Base-by-base conservation (phyloP, 2,888 invertebrate species). In the Tethea ocularis region DNA sequence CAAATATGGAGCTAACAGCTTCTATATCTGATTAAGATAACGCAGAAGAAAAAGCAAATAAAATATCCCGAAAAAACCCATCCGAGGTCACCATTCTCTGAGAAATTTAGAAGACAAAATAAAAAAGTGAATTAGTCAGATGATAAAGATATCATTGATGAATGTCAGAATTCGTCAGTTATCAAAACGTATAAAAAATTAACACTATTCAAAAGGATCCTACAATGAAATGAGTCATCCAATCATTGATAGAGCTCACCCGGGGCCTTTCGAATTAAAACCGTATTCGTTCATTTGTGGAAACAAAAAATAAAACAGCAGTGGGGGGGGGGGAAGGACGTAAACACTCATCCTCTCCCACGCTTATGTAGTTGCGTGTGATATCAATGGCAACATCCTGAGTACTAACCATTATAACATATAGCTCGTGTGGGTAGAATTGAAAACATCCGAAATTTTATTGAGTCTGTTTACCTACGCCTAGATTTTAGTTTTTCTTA, bases 331-430 rank as follows among this genome's bases (percentile, higher is more conserved):
- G 63, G 69, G 78, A 76, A 81, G 84, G 81, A 82, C 82, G 84
- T 79, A 80, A 82, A 83, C 80, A 84, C 82, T 78, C 79, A 78
- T 67, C 67, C 62, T 69, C 79, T 78, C 87, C 84, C 84, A 85
- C 86, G 82, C 83, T 60, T 51, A 68, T 66, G 71, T 71, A 74
- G 74, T 74, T 71, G 75, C 72, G 70, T 67, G 65, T 71, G 74
- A 75, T 77, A 82, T 82, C 80, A 81, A 77, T 78, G 76, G 74
- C 72, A 74, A 82, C 83, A 83, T 84, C 84, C 84, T 79, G 82
- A 71, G 68, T 59, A 64, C 63, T 67, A 56, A 67, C 46, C 52
- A 56, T 41, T 58, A 51, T 58, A 58, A 62, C 38, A 57, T 60
- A 68, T 75, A 67, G 68, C 61, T 61, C 26, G 68, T 63, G 80